A percentile compares a stretch with the other conserved stretches of the same genome.
phyloP scores from a whole-genome alignment of 2,888 invertebrate species.

The Dinocampus coccinellae region DNA sequence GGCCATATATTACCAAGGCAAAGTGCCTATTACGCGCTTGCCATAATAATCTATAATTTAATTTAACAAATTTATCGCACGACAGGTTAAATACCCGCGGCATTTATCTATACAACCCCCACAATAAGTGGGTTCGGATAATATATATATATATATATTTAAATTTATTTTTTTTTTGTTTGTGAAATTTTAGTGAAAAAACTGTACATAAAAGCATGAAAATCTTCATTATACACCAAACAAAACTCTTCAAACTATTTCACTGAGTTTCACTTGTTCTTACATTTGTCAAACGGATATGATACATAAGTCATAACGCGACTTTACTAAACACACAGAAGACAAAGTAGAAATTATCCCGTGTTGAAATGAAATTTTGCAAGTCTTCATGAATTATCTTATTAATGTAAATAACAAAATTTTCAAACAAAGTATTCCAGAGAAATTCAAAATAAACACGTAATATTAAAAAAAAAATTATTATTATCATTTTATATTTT shows the following conservation, averaged over 20 bases:
- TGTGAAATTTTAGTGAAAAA: constrained; percentile 3
- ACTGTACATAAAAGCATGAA: background rate
- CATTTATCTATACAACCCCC: constrained; percentile 19
- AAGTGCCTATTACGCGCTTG: constrained; percentile 40
- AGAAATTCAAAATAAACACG: too few relatives aligned
- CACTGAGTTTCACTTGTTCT: background rate
- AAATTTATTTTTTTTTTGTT: background rate
- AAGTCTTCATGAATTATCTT: constrained; percentile 25
- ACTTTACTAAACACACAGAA: background rate
- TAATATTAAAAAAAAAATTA: too few relatives aligned
- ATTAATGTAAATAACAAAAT: constrained; percentile 28
- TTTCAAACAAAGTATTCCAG: too few relatives aligned
- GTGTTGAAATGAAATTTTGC: too few relatives aligned
- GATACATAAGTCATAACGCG: background rate
- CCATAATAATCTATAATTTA: constrained; percentile 42
- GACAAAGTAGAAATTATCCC: background rate
- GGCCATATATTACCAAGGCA: constrained; percentile 33
- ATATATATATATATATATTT: background rate
- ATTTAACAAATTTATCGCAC: constrained; percentile 40
- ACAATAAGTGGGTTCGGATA: background rate
- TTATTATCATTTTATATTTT: too few relatives aligned
- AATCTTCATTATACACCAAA: background rate
- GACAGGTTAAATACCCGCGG: constrained; percentile 33
- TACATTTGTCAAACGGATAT: background rate
- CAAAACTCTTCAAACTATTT: constrained; percentile 10